Base-by-base conservation (phyloP, 2,113 vertebrate species). In the Gopherus evgoodei region DNA sequence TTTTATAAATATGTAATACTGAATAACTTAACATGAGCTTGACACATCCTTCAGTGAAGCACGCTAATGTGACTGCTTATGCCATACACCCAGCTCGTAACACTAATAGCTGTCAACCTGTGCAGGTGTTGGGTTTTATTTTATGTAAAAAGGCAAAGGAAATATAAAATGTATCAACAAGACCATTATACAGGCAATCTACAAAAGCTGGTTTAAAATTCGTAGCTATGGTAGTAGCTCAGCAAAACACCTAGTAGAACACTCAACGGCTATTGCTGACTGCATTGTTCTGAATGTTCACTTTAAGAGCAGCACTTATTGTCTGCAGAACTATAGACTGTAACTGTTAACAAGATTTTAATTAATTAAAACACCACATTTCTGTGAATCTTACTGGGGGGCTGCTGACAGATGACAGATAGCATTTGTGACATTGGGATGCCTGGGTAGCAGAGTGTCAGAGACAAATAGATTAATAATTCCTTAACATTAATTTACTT, bases 41-140 rank as follows among this genome's bases (percentile, higher is more conserved):
- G 7, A 75, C 50, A 14, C 10, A 57, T 69, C 86, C 86, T 62
- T 44, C 1, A 25, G 44, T 13, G 53, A 89, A 84, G 84, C 38
- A 27, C 6, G 0, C 42, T 95, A 96, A 97, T 76, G 90, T 95
- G 93, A 62, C 82, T 83, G 91, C 85, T 79, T 52, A 95, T 89
- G 78, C 93, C 11, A 1, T 2, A 35, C 87, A 62, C 2, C 10
- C 35, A 69, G 53, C 8, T 72, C 21, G 44, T 78, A 22, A 31
- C 4, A 17, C 21, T 76, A 84, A 81, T 22, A 88, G 88, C 90
- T 93, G 92, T 85, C 94, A 96, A 78, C 76, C 75, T 50, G 81
- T 1, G 1, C 81, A 81, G 90, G 24, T 42, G 93, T 62, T 83
- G 72, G 57, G 7, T 91, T 92, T 88, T 91, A 42, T 53, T 89